A percentile compares a stretch with the other conserved stretches of the same genome.
Conservation (phyloP, 2,113 vertebrate genomes). For the Atractosteus spatula region DNA sequence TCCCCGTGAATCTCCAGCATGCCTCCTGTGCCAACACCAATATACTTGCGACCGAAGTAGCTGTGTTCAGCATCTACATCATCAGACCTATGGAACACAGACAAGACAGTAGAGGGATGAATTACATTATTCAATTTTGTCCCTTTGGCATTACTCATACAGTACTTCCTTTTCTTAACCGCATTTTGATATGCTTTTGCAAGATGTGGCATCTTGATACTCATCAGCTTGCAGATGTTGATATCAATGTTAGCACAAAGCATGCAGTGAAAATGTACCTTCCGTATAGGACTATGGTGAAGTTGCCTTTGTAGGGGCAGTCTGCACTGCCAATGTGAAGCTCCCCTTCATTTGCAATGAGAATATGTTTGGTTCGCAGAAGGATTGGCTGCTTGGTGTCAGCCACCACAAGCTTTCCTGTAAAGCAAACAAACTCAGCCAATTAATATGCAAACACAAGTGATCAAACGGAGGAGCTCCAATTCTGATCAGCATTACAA, state of each 20-base stretch:
- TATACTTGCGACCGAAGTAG: constrained; percentile 88
- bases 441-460: no score
- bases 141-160: not conserved
- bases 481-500: no score
- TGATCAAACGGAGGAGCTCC: no score
- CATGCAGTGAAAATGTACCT: constrained; percentile 59
- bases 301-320: constrained; percentile 86
- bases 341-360: constrained; percentile 81
- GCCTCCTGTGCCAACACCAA: constrained; percentile 81
- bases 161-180: no score
- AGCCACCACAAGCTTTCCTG: constrained; percentile 89
- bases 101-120: not conserved
- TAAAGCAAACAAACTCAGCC: not conserved
- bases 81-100: constrained; percentile 65
- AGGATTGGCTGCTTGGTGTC: constrained; percentile 72
- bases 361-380: constrained; percentile 80
- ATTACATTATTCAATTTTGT: not conserved
- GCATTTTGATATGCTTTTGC: no score
- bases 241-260: no score
- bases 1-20: constrained; percentile 83
- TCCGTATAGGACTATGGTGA: constrained; percentile 83
- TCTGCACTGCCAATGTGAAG: constrained; percentile 82
- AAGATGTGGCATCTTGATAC: no score
- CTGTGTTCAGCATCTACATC: constrained; percentile 65
- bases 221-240: no score